These are phyloP conservation scores for Triplophysa bombifrons DNA, from an alignment of 2,797 vertebrate species.

Conservation along the genomic window DNA sequence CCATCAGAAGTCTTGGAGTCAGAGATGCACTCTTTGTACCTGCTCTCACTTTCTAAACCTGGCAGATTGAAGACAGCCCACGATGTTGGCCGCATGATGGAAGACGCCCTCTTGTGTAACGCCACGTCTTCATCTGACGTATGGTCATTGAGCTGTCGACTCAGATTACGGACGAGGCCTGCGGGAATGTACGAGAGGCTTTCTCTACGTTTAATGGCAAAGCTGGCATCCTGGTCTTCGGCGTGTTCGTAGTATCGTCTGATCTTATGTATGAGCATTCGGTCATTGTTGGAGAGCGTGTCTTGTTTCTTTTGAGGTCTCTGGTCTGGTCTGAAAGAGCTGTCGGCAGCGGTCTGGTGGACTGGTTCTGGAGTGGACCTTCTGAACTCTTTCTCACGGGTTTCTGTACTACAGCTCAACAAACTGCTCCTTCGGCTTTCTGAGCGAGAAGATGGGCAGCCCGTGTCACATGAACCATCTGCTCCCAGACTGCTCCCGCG, in stretches of 20 bases:
- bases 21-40: slow-evolving; percentile 34
- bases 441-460: slow-evolving; percentile 69
- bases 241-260: slow-evolving; percentile 89
- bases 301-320: slow-evolving; percentile 59
- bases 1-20: slow-evolving; percentile 35
- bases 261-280: slow-evolving; percentile 89
- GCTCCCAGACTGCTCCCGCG: slow-evolving; percentile 80
- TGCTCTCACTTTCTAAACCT: slow-evolving; percentile 63
- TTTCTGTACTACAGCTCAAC: slow-evolving; percentile 75
- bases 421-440: slow-evolving; percentile 76
- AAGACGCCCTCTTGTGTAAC: slow-evolving; percentile 59
- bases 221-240: slow-evolving; percentile 82
- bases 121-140: slow-evolving; percentile 69
- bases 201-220: slow-evolving; percentile 90
- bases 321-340: slow-evolving; percentile 38
- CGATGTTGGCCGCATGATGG: slow-evolving; percentile 72
- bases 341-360: not conserved
- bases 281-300: slow-evolving; percentile 86
- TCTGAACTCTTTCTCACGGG: slow-evolving; percentile 62
- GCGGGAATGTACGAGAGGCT: slow-evolving; percentile 95
- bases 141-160: slow-evolving; percentile 81
- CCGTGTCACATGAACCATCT: slow-evolving; percentile 74
- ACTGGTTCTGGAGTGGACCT: slow-evolving; percentile 58
- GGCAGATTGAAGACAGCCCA: slow-evolving; percentile 82
- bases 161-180: slow-evolving; percentile 87